phyloP scores from a whole-genome alignment of 2,113 vertebrate genomes.

The Equus quagga region DNA sequence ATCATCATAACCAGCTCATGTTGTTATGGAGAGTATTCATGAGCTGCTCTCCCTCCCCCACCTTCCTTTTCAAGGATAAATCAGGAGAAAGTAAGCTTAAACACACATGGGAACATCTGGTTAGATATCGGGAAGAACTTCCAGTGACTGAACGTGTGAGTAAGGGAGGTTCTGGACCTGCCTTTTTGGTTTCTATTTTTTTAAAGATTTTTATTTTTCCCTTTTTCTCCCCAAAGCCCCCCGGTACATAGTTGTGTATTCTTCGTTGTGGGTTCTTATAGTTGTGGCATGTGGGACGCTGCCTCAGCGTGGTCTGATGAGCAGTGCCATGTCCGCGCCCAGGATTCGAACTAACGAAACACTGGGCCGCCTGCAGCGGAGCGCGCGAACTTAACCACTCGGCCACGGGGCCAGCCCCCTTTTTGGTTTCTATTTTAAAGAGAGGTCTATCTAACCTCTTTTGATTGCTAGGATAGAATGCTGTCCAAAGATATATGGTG shows the following conservation, averaged over 20 bases:
- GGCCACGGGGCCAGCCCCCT: no score
- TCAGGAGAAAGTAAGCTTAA: neutral
- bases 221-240: no score
- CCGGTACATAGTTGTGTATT: no score
- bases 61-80: slow-evolving; percentile 32
- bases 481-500: neutral
- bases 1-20: neutral
- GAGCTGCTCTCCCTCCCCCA: neutral
- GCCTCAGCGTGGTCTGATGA: no score
- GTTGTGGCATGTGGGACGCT: no score
- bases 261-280: no score
- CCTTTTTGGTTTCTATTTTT: neutral
- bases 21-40: neutral
- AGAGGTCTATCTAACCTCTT: neutral
- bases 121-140: neutral
- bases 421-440: slow-evolving; percentile 7
- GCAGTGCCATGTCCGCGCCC: no score
- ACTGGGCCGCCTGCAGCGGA: no score
- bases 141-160: neutral
- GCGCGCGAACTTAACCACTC: no score
- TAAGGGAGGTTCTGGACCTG: neutral
- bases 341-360: no score
- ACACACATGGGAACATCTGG: neutral
- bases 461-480: neutral
- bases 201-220: no score